Conservation (phyloP, 2,797 vertebrate genomes). For the Phrynocephalus vlangalii region DNA sequence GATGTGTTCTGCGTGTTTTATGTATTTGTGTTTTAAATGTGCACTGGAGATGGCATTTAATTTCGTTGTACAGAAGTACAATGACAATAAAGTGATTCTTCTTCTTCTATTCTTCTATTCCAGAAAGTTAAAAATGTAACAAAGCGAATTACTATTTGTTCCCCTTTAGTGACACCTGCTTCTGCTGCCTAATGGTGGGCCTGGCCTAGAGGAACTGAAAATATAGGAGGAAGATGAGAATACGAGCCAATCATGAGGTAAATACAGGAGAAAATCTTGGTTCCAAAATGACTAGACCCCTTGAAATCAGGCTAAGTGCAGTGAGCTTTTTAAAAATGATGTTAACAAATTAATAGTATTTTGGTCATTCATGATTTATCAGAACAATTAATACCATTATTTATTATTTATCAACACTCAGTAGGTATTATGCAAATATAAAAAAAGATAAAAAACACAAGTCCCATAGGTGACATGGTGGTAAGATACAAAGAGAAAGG, state of each 20-base stretch:
- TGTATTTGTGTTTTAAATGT: no score
- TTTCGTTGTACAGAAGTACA: no score
- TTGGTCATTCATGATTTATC: not conserved
- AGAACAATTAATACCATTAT: not conserved
- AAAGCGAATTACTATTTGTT: not conserved
- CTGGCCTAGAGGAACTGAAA: not conserved
- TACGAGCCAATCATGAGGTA: not conserved
- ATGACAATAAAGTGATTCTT: no score
- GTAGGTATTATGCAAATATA: not conserved
- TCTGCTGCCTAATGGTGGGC: not conserved
- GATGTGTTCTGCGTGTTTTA: no score
- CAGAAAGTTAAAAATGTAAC: not conserved
- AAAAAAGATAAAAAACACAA: not conserved
- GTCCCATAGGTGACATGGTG: not conserved
- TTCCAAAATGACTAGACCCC: not conserved
- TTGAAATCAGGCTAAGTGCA: not conserved
- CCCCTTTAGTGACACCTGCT: not conserved
- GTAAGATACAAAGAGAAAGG: not conserved
- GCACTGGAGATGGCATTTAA: no score
- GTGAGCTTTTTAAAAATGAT: not conserved
- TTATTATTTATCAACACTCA: not conserved
- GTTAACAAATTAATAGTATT: not conserved
- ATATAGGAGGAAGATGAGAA: not conserved
- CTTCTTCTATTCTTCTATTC: not conserved
- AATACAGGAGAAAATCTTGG: not conserved